Evolutionary conservation across 2,888 invertebrate genomes (phyloP).

Genomic region (Drosophila vallismaia): DNA sequence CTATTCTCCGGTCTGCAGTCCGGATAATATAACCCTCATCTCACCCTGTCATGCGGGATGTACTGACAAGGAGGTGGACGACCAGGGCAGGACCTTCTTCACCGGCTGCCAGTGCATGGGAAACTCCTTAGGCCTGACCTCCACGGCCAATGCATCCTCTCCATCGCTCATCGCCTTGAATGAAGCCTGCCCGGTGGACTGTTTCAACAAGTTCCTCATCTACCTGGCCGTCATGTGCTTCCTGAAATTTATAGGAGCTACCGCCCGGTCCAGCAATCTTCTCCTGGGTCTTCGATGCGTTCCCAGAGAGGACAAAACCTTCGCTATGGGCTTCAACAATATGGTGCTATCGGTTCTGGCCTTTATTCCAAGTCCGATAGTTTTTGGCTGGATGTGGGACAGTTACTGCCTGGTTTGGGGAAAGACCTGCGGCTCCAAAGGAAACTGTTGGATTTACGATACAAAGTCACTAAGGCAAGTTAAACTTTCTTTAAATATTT

Average conservation of each 20-base stretch:
- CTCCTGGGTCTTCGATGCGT: slow-evolving; percentile 87
- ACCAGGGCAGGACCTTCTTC: slow-evolving; percentile 42
- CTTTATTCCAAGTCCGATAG: slow-evolving; percentile 90
- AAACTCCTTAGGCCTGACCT: slow-evolving; percentile 11
- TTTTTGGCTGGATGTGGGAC: slow-evolving; percentile 88
- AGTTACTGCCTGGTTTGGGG: slow-evolving; percentile 89
- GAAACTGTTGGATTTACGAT: slow-evolving; percentile 90
- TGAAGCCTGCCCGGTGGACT: slow-evolving; percentile 86
- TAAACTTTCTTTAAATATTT: too few relatives aligned
- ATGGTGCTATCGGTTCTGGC: slow-evolving; percentile 87
- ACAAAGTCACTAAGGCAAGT: slow-evolving; percentile 85
- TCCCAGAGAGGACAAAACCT: slow-evolving; percentile 88
- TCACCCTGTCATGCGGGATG: slow-evolving; percentile 92
- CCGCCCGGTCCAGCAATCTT: slow-evolving; percentile 86
- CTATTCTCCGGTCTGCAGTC: slow-evolving; percentile 89
- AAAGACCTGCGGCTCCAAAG: slow-evolving; percentile 87
- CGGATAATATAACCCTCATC: slow-evolving; percentile 87
- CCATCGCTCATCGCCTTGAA: slow-evolving; percentile 39
- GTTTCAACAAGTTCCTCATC: slow-evolving; percentile 85
- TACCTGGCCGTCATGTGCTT: slow-evolving; percentile 85
- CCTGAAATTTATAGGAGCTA: slow-evolving; percentile 85
- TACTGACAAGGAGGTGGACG: slow-evolving; percentile 62
- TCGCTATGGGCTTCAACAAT: slow-evolving; percentile 87
- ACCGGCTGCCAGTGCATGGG: slow-evolving; percentile 59
- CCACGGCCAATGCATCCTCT: not conserved